Conservation (phyloP, 2,888 invertebrate species). For the Apamea epomidion region DNA sequence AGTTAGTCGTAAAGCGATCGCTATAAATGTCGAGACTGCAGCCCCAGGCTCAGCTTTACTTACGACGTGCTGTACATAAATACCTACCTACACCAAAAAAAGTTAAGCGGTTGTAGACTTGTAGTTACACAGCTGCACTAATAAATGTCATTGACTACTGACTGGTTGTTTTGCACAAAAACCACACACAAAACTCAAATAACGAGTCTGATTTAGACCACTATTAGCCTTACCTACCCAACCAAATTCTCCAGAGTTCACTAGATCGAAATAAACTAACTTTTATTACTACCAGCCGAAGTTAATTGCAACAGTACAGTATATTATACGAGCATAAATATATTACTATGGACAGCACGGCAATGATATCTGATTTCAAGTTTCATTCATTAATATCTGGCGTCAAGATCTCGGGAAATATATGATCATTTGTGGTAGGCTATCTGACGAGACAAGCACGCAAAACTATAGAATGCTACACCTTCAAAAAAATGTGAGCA, state of each 20-base stretch:
- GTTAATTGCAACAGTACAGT: slow-evolving; percentile 12
- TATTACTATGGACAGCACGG: background rate
- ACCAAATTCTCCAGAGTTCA: background rate
- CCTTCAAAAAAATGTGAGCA: background rate
- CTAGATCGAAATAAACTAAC: background rate
- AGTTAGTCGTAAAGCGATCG: no score
- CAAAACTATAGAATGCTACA: background rate
- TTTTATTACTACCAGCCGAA: background rate
- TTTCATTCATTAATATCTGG: background rate
- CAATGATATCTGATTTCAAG: background rate
- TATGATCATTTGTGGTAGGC: background rate
- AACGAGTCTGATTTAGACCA: background rate
- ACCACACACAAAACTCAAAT: background rate
- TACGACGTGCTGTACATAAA: background rate
- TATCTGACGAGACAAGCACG: background rate
- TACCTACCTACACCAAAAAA: no score
- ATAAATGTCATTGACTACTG: background rate
- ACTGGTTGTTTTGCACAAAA: background rate
- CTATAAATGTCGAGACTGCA: no score
- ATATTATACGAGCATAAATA: background rate
- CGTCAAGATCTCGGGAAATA: background rate
- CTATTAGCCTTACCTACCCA: background rate
- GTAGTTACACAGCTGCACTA: background rate
- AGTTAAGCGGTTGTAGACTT: background rate
- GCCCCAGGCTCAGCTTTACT: background rate